These are phyloP conservation scores for Sebastolobus alascanus DNA, from an alignment of 2,797 vertebrate species.

Conservation along the genomic window DNA sequence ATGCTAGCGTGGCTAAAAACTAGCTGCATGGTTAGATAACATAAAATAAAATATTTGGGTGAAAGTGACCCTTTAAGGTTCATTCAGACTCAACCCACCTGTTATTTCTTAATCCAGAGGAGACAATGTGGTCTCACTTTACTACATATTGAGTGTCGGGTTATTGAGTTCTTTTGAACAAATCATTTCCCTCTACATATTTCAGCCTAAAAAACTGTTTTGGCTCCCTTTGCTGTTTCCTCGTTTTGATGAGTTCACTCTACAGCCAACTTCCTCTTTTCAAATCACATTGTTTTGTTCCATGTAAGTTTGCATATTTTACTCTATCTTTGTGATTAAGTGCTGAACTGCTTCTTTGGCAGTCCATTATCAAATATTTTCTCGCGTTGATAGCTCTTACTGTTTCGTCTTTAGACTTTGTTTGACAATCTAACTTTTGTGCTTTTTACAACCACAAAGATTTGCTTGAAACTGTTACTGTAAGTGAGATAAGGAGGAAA, in stretches of 20 bases:
- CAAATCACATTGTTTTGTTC: background rate
- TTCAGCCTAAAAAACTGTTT: background rate
- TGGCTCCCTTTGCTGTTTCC: slow-evolving; percentile 15
- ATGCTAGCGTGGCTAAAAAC: no score
- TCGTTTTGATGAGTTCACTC: background rate
- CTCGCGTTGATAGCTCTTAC: background rate
- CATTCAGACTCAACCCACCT: background rate
- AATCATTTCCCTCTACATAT: background rate
- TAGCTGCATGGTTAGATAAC: background rate
- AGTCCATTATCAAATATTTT: slow-evolving; percentile 27
- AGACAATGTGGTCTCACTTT: background rate
- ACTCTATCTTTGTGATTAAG: slow-evolving; percentile 1
- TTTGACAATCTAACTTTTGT: slow-evolving; percentile 13
- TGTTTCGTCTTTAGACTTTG: slow-evolving; percentile 30
- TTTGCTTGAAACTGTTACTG: background rate
- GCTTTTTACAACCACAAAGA: background rate
- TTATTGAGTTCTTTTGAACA: background rate
- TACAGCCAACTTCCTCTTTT: slow-evolving; percentile 20
- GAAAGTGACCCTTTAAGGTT: background rate
- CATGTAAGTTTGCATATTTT: background rate
- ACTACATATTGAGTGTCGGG: background rate
- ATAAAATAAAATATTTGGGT: background rate
- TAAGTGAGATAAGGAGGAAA: slow-evolving; percentile 20
- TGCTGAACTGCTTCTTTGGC: background rate
- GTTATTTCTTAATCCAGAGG: background rate